phyloP scores from a whole-genome alignment of 1,140 invertebrate genomes.

The Plectrocnemia conspersa region DNA sequence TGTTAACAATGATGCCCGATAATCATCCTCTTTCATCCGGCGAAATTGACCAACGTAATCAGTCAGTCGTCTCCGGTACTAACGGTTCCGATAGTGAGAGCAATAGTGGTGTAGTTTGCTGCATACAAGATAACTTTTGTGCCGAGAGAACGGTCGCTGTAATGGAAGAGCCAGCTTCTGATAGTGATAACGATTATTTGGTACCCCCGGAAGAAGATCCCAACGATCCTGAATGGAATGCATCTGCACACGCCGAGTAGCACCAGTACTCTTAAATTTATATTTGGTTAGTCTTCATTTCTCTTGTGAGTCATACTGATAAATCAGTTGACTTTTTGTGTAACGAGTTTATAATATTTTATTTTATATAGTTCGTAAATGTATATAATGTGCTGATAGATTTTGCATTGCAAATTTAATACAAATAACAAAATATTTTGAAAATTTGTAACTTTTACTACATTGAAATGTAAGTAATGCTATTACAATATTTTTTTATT shows the following conservation, averaged over 20 bases:
- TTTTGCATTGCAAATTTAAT: too few relatives aligned
- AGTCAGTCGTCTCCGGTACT: slow-evolving; percentile 1
- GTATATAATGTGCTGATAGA: too few relatives aligned
- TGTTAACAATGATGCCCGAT: slow-evolving; percentile 65
- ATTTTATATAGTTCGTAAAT: too few relatives aligned
- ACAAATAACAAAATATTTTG: too few relatives aligned
- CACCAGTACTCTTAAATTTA: not conserved
- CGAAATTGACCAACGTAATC: slow-evolving; percentile 39
- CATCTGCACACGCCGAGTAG: slow-evolving; percentile 40
- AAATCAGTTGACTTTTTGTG: too few relatives aligned
- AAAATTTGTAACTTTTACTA: too few relatives aligned
- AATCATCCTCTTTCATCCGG: slow-evolving; percentile 50
- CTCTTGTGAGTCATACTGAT: too few relatives aligned
- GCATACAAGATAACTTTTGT: not conserved
- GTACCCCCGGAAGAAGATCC: slow-evolving; percentile 63
- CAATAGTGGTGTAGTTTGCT: slow-evolving; percentile 12
- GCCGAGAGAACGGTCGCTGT: slow-evolving; percentile 3
- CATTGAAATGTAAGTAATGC: too few relatives aligned
- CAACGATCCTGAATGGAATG: slow-evolving; percentile 76
- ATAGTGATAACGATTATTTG: slow-evolving; percentile 36
- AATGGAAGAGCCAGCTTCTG: slow-evolving; percentile 34
- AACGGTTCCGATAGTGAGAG: slow-evolving; percentile 24
- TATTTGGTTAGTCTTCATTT: too few relatives aligned
- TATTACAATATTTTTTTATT: too few relatives aligned
- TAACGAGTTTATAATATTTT: too few relatives aligned